These are phyloP conservation scores for Lycodopsis pacificus DNA, from an alignment of 2,797 vertebrate genomes.

Conservation along the genomic window DNA sequence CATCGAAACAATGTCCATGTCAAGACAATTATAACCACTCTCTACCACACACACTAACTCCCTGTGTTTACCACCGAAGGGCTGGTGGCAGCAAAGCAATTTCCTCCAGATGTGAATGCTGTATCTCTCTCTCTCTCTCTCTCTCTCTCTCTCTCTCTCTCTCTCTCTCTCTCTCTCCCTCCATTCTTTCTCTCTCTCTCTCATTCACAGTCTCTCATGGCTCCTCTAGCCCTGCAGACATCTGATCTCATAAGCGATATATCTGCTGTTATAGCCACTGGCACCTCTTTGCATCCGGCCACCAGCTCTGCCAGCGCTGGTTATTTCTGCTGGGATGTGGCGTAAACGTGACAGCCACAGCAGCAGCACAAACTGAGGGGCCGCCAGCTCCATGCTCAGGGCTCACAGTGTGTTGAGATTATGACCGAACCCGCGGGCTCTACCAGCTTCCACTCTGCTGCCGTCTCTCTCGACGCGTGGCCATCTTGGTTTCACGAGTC, in stretches of 20 bases:
- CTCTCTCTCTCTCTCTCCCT: conserved; percentile 31
- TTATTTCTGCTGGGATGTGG: conserved; percentile 83
- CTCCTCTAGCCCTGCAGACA: conserved; percentile 79
- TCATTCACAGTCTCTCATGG: conserved; percentile 76
- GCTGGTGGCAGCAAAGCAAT: conserved; percentile 83
- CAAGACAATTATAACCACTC: conserved; percentile 83
- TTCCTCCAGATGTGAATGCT: conserved; percentile 80
- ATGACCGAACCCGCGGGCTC: conserved; percentile 62
- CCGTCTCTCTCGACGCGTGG: conserved; percentile 55
- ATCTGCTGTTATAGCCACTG: conserved; percentile 83
- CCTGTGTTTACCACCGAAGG: conserved; percentile 82
- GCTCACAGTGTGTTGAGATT: conserved; percentile 61
- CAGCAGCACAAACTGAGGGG: conserved; percentile 51
- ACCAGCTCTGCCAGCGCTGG: conserved; percentile 79
- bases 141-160: conserved; percentile 27
- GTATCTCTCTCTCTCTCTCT: conserved; percentile 53
- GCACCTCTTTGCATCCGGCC: conserved; percentile 81
- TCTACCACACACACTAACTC: conserved; percentile 79
- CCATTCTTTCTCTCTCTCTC: conserved; percentile 64
- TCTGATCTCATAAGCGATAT: conserved; percentile 87
- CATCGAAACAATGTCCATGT: conserved; percentile 84
- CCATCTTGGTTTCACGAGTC: conserved; percentile 62
- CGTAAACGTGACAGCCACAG: conserved; percentile 73
- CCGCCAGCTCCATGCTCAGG: conserved; percentile 54
- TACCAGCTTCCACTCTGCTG: conserved; percentile 44